Evolutionary conservation across 2,113 vertebrate species (phyloP).

Genomic region (Hippocampus comes): DNA sequence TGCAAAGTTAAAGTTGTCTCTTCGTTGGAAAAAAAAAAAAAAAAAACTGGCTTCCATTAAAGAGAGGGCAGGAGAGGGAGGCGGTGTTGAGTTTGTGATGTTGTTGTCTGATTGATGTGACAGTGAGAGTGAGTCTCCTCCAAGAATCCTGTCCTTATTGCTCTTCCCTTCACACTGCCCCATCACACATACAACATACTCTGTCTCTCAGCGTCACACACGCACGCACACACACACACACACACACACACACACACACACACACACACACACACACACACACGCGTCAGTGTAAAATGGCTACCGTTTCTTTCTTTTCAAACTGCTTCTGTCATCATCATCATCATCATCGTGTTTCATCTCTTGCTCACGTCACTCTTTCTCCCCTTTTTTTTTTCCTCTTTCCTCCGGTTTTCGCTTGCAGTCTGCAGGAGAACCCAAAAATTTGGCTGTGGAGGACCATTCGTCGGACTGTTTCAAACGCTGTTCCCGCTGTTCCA

Average conservation of each 20-base stretch:
- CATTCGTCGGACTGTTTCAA: too few relatives aligned
- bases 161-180: slow-evolving; percentile 47
- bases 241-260: slow-evolving; percentile 11
- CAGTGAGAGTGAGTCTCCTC: slow-evolving; percentile 60
- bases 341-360: not conserved
- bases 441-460: too few relatives aligned
- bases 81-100: slow-evolving; percentile 45
- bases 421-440: too few relatives aligned
- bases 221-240: slow-evolving; percentile 18
- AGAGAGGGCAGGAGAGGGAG: slow-evolving; percentile 27
- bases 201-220: slow-evolving; percentile 25
- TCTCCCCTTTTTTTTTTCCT: too few relatives aligned
- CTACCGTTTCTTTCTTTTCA: slow-evolving; percentile 28
- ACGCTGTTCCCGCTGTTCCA: too few relatives aligned
- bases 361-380: slow-evolving; percentile 18
- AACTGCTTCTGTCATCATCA: slow-evolving; percentile 64
- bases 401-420: too few relatives aligned
- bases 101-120: slow-evolving; percentile 65
- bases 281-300: slow-evolving; percentile 5
- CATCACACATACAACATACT: slow-evolving; percentile 38
- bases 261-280: slow-evolving; percentile 18
- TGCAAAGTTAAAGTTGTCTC: not conserved
- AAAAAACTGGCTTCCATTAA: slow-evolving; percentile 19
- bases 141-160: slow-evolving; percentile 48
- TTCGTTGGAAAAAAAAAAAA: slow-evolving; percentile 12